Percentiles rank a stretch among this genome's conserved stretches.
These are phyloP conservation scores for Meganola albula DNA, from an alignment of 2,888 invertebrate species.

Conservation along the genomic window DNA sequence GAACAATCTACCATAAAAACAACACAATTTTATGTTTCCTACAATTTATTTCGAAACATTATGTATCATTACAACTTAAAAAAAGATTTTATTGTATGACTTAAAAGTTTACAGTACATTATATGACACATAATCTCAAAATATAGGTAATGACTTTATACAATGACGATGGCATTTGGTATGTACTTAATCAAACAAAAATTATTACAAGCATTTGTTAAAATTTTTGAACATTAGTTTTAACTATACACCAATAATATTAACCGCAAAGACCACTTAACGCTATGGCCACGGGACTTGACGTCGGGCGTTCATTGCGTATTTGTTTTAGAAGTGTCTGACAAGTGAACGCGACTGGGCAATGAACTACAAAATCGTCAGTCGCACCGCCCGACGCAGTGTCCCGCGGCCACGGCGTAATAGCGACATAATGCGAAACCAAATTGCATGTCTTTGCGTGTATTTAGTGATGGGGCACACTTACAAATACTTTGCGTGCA, in stretches of 20 bases:
- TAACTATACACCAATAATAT: not conserved
- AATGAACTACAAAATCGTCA: not conserved
- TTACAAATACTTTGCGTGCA: too few relatives aligned
- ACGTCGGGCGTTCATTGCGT: not conserved
- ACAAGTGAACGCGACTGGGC: not conserved
- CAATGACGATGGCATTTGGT: constrained; percentile 47
- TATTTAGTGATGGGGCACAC: too few relatives aligned
- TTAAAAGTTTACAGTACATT: constrained; percentile 30
- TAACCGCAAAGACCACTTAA: too few relatives aligned
- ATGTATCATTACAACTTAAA: constrained; percentile 63
- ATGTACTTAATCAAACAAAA: constrained; percentile 24
- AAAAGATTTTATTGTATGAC: constrained; percentile 34
- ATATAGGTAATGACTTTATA: constrained; percentile 57
- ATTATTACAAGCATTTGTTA: constrained; percentile 18
- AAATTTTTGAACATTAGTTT: not conserved
- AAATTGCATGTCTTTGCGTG: too few relatives aligned
- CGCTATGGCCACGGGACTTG: too few relatives aligned
- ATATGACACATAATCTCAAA: constrained; percentile 65
- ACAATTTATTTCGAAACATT: constrained; percentile 63
- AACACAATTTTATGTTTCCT: constrained; percentile 35
- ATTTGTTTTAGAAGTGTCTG: not conserved
- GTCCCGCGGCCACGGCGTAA: too few relatives aligned
- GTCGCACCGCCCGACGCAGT: too few relatives aligned
- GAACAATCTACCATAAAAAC: too few relatives aligned
- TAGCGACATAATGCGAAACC: too few relatives aligned